These are phyloP conservation scores for Hylaeus volcanicus DNA, from an alignment of 1,140 invertebrate species.

Conservation along the genomic window DNA sequence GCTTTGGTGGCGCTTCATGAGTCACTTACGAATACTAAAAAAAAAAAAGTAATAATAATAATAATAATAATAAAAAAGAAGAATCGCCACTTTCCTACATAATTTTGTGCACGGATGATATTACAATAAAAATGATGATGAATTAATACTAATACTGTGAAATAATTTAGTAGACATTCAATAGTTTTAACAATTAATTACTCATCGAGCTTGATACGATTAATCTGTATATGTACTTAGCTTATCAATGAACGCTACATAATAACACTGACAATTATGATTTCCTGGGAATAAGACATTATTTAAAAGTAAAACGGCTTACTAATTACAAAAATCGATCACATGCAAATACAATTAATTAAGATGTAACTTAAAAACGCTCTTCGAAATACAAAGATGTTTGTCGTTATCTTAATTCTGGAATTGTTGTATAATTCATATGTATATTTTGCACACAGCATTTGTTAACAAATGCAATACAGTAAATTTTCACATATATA, in stretches of 20 bases:
- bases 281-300: slow-evolving; percentile 23
- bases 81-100: background rate
- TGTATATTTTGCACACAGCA: slow-evolving; percentile 17
- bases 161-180: slow-evolving; percentile 14
- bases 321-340: slow-evolving; percentile 34
- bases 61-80: background rate
- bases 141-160: slow-evolving; percentile 34
- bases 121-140: slow-evolving; percentile 16
- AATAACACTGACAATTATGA: slow-evolving; percentile 29
- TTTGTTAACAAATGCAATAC: slow-evolving; percentile 41
- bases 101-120: slow-evolving; percentile 24
- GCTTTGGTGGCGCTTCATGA: slow-evolving; percentile 40
- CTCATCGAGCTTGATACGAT: slow-evolving; percentile 1
- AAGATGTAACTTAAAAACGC: slow-evolving; percentile 41
- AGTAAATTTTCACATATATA: slow-evolving; percentile 22
- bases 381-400: slow-evolving; percentile 32
- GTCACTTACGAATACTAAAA: slow-evolving; percentile 15
- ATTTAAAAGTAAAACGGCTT: slow-evolving; percentile 35
- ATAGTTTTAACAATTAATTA: slow-evolving; percentile 10
- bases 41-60: background rate
- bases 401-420: slow-evolving; percentile 13
- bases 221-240: background rate
- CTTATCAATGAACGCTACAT: slow-evolving; percentile 16
- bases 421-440: slow-evolving; percentile 19
- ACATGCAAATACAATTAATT: slow-evolving; percentile 44